phyloP scores from a whole-genome alignment of 2,797 vertebrate genomes.

The Peromyscus nudipes region DNA sequence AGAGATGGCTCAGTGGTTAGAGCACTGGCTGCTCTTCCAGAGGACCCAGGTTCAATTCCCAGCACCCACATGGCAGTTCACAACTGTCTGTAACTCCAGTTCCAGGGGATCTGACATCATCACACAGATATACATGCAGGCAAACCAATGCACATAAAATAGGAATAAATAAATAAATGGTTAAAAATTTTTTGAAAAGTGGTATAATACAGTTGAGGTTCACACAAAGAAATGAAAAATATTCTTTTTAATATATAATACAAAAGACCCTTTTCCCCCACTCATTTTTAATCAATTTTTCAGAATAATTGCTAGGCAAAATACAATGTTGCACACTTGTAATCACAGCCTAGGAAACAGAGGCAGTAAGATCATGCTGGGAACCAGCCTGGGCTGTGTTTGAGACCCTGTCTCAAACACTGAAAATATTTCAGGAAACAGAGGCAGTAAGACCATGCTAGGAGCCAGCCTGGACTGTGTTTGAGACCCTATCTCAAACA shows the following conservation, averaged over 20 bases:
- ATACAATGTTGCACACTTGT: not conserved
- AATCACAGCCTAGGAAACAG: not conserved
- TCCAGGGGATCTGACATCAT: no score
- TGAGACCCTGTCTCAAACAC: not conserved
- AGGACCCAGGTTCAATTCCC: no score
- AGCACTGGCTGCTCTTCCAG: no score
- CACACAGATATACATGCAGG: not conserved
- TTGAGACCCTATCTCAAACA: not conserved
- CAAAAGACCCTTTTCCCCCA: not conserved
- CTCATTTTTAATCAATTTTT: not conserved
- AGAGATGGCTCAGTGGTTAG: no score
- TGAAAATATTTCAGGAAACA: not conserved
- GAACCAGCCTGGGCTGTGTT: not conserved
- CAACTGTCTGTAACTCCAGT: not conserved
- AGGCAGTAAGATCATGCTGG: not conserved
- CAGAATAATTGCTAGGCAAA: not conserved
- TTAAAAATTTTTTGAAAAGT: not conserved
- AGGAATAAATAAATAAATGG: not conserved
- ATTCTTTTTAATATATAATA: slow-evolving; percentile 13
- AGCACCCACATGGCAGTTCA: not conserved
- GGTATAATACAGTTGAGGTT: slow-evolving; percentile 19
- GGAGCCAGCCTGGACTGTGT: not conserved
- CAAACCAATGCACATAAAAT: not conserved
- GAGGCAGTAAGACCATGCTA: not conserved
- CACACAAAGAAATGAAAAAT: not conserved